Evolutionary conservation across 2,797 vertebrate genomes (phyloP).

Genomic region (Chelidonichthys spinosus): DNA sequence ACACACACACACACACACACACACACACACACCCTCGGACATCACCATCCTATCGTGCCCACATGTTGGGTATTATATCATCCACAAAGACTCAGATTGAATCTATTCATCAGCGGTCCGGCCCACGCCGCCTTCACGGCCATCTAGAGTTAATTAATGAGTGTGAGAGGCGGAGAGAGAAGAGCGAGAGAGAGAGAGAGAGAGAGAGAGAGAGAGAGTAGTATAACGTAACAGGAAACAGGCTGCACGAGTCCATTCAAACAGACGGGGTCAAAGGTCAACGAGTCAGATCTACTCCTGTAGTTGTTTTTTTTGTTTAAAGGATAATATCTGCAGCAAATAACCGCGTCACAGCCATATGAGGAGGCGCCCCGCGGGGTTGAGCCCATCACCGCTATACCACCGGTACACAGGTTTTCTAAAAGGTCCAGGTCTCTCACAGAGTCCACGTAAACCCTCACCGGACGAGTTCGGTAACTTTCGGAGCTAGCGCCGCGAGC

Average conservation of each 20-base stretch:
- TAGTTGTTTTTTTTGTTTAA: background rate
- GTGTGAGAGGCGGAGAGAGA: slow-evolving; percentile 75
- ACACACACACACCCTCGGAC: background rate
- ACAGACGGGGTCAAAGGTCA: slow-evolving; percentile 6
- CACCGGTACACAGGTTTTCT: too few relatives aligned
- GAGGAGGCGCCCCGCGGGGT: too few relatives aligned
- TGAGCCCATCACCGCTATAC: too few relatives aligned
- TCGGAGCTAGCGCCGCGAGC: too few relatives aligned
- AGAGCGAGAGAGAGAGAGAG: too few relatives aligned
- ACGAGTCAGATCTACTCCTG: background rate
- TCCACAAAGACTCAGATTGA: slow-evolving; percentile 86
- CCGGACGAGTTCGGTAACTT: too few relatives aligned
- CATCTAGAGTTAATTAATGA: slow-evolving; percentile 95
- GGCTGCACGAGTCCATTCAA: background rate
- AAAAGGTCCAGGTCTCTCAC: too few relatives aligned
- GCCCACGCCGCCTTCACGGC: slow-evolving; percentile 89
- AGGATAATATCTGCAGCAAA: background rate
- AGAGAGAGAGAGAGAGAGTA: background rate
- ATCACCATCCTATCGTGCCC: slow-evolving; percentile 34
- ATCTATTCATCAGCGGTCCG: slow-evolving; percentile 89
- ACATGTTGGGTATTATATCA: slow-evolving; percentile 2
- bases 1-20: slow-evolving; percentile 50
- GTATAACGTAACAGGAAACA: slow-evolving; percentile 1
- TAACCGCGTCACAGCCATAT: too few relatives aligned
- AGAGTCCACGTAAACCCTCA: too few relatives aligned